phyloP scores from a whole-genome alignment of 2,888 invertebrate genomes.

The Nesidiocoris tenuis region DNA sequence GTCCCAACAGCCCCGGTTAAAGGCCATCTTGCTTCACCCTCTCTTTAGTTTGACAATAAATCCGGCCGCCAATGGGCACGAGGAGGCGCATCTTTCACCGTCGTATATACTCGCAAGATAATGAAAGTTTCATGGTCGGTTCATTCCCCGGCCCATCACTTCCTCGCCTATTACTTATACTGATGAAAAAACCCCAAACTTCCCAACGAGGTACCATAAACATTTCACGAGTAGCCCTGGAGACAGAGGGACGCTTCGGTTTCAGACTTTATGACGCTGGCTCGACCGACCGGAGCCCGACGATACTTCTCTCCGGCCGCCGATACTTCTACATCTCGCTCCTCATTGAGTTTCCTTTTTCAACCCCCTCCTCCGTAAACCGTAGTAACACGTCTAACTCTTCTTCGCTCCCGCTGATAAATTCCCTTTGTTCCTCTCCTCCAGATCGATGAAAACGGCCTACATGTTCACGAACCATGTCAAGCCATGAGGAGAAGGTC shows the following conservation, averaged over 20 bases:
- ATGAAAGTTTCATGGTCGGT: constrained; percentile 34
- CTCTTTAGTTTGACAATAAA: constrained; percentile 10
- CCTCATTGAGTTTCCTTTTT: too few species aligned
- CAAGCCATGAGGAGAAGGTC: too few species aligned
- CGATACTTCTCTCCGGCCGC: background rate
- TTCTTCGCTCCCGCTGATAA: too few species aligned
- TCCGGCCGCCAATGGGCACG: constrained; percentile 10
- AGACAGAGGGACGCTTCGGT: constrained; percentile 19
- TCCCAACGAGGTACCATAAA: constrained; percentile 19
- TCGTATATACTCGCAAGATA: constrained; percentile 3
- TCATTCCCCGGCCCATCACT: constrained; percentile 18
- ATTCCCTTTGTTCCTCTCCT: too few species aligned
- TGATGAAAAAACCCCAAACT: constrained; percentile 30
- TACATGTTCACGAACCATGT: too few species aligned
- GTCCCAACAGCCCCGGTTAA: background rate
- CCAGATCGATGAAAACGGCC: too few species aligned
- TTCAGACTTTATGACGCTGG: constrained; percentile 29
- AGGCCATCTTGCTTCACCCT: constrained; percentile 2
- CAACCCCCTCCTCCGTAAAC: too few species aligned
- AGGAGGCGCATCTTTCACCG: constrained; percentile 23
- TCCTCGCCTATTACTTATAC: constrained; percentile 25
- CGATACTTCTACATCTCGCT: background rate
- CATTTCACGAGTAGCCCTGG: constrained; percentile 28
- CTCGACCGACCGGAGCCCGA: constrained; percentile 23
- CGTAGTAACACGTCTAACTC: too few species aligned